phyloP scores from a whole-genome alignment of 1,140 invertebrate species.

The Euura lappo region DNA sequence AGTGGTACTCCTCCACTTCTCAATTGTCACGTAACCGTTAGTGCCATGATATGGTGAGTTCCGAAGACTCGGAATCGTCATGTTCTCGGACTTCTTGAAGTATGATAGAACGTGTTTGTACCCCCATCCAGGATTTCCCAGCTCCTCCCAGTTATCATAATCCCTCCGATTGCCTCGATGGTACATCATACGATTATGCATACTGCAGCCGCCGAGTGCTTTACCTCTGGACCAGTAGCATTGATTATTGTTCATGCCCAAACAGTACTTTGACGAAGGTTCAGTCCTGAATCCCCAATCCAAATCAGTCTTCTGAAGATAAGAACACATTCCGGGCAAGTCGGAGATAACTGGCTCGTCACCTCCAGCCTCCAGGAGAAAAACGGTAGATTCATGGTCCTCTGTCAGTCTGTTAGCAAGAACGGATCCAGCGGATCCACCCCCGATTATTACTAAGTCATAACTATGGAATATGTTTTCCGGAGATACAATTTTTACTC shows the following conservation, averaged over 20 bases:
- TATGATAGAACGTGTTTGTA: constrained; percentile 63
- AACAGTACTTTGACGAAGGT: constrained; percentile 58
- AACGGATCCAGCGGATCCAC: constrained; percentile 82
- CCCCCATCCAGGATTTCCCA: constrained; percentile 68
- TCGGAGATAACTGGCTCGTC: constrained; percentile 38
- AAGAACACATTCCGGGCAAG: constrained; percentile 31
- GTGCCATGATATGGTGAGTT: constrained; percentile 72
- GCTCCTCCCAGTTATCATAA: constrained; percentile 69
- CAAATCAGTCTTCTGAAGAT: constrained; percentile 33
- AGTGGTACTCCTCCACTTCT: constrained; percentile 63
- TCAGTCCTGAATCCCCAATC: constrained; percentile 64
- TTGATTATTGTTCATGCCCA: constrained; percentile 45
- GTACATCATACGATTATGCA: constrained; percentile 72
- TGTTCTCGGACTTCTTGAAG: constrained; percentile 59
- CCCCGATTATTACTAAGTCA: constrained; percentile 82
- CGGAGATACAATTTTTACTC: constrained; percentile 59
- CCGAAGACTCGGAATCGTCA: constrained; percentile 41
- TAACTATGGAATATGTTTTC: constrained; percentile 64
- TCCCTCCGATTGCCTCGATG: constrained; percentile 68
- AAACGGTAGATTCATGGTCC: constrained; percentile 68
- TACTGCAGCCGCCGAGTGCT: constrained; percentile 65
- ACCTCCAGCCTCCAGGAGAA: constrained; percentile 60
- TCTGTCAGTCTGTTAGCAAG: constrained; percentile 78
- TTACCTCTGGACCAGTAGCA: constrained; percentile 57
- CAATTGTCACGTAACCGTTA: constrained; percentile 72